Conservation (phyloP, 2,113 vertebrate species). For the Todiramphus chloris region DNA sequence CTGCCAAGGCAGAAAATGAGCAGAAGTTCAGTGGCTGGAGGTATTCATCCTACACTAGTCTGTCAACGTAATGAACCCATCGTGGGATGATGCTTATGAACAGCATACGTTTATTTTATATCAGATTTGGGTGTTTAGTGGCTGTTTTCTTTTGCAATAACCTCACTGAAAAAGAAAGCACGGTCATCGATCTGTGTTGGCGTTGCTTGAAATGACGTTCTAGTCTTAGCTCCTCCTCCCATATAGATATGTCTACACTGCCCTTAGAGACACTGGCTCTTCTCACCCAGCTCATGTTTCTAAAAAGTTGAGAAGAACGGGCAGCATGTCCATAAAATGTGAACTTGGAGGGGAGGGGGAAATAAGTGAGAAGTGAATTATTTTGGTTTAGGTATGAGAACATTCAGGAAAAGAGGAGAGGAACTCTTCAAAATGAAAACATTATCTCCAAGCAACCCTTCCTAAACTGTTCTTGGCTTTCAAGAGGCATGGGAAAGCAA, state of each 20-base stretch:
- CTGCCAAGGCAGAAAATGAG: slow-evolving; percentile 66
- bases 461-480: neutral
- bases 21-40: neutral
- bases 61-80: neutral
- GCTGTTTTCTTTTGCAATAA: neutral
- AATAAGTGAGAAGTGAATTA: neutral
- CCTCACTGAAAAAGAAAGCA: neutral
- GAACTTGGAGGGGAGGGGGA: neutral
- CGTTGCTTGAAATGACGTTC: neutral
- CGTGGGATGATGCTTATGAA: neutral
- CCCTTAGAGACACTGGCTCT: neutral
- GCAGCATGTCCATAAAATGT: neutral
- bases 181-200: accelerated
- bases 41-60: too few relatives aligned
- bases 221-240: neutral
- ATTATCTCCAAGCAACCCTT: neutral
- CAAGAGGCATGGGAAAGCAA: neutral
- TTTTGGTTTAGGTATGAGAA: neutral
- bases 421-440: neutral
- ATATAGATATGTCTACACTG: accelerated
- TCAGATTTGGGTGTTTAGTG: neutral
- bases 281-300: neutral
- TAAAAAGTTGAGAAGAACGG: neutral
- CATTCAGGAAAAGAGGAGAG: neutral
- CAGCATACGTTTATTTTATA: neutral